Conservation (phyloP, 2,113 vertebrate species). For the Ia io region DNA sequence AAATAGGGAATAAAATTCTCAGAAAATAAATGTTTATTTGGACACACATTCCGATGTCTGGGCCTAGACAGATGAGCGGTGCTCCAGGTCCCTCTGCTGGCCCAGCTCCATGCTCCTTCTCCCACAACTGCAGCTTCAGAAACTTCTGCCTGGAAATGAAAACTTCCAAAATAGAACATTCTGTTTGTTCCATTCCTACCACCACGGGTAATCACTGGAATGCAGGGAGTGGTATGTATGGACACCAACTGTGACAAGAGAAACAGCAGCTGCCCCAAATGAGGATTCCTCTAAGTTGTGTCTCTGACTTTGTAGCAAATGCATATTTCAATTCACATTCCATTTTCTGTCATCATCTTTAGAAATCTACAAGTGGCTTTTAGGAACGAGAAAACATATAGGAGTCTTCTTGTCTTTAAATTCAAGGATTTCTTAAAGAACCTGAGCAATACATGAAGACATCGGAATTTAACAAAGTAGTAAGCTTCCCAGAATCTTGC, state of each 20-base stretch:
- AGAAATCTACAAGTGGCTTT: background rate
- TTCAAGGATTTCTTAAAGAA: background rate
- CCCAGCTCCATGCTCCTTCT: background rate
- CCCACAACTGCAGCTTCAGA: background rate
- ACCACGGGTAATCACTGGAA: background rate
- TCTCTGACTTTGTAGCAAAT: background rate
- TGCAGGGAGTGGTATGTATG: background rate
- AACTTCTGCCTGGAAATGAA: background rate
- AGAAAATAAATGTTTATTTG: slow-evolving; percentile 38
- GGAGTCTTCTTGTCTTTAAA: background rate
- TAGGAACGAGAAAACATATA: background rate
- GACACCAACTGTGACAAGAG: background rate
- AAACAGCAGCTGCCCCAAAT: rapidly evolving
- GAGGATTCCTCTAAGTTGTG: background rate
- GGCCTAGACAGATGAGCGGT: background rate
- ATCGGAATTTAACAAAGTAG: background rate
- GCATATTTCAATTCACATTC: rapidly evolving
- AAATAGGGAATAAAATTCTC: slow-evolving; percentile 6
- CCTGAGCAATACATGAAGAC: background rate
- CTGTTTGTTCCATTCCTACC: background rate
- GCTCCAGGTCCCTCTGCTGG: slow-evolving; percentile 68
- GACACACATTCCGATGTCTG: background rate
- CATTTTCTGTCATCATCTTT: background rate
- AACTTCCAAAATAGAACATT: background rate
- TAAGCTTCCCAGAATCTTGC: background rate